These are phyloP conservation scores for Carapus acus DNA, from an alignment of 2,797 vertebrate species.

Conservation along the genomic window DNA sequence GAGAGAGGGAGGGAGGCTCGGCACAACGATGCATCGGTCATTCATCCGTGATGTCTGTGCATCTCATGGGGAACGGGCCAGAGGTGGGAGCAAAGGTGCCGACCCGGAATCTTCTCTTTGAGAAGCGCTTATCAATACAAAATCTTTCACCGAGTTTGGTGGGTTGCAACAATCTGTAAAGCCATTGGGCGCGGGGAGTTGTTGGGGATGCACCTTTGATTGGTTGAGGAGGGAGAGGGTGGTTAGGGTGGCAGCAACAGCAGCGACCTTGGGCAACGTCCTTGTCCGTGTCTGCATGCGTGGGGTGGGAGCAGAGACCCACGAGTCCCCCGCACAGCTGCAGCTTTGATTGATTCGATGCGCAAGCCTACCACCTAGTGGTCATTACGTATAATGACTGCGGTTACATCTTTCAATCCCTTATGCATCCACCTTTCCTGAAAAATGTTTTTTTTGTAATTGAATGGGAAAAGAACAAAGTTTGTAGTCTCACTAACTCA, in stretches of 20 bases:
- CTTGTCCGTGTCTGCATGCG: constrained; percentile 17
- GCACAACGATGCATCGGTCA: constrained; percentile 48
- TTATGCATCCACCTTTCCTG: too few relatives aligned
- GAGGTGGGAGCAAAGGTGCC: too few relatives aligned
- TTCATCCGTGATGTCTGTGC: constrained; percentile 43
- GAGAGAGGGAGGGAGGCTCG: constrained; percentile 11
- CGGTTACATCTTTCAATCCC: too few relatives aligned
- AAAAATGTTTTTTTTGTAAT: too few relatives aligned
- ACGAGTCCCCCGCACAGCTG: constrained; percentile 8
- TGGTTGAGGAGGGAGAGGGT: constrained; percentile 54
- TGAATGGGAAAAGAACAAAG: too few relatives aligned
- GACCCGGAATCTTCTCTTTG: too few relatives aligned
- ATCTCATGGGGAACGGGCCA: constrained; percentile 46
- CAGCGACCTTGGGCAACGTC: constrained; percentile 43
- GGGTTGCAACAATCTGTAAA: neutral
- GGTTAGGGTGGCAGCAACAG: constrained; percentile 59
- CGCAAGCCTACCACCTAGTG: constrained; percentile 49
- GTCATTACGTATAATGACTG: constrained; percentile 28
- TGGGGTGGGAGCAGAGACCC: constrained; percentile 8
- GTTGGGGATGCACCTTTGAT: constrained; percentile 42
- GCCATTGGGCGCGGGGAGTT: neutral
- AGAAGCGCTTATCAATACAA: constrained; percentile 16
- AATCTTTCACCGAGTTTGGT: neutral
- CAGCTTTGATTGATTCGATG: constrained; percentile 24
- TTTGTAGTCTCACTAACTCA: too few relatives aligned